A percentile compares a stretch with the other conserved stretches of the same genome.
These are phyloP conservation scores for Zaprionus ghesquierei DNA, from an alignment of 1,140 invertebrate genomes.

Conservation along the genomic window DNA sequence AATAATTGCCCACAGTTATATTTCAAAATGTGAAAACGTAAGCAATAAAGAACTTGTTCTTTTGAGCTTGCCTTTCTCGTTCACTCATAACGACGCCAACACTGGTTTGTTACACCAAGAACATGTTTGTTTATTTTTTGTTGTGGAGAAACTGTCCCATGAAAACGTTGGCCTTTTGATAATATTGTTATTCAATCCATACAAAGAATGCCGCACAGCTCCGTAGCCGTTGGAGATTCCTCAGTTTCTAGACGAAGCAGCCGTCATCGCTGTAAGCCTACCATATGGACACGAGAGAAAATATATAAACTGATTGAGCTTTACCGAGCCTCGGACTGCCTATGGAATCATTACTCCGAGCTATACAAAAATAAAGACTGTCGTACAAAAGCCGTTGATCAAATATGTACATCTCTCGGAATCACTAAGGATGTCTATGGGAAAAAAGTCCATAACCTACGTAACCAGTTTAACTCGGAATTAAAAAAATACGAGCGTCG, in stretches of 20 bases:
- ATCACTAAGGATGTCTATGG: slow-evolving; percentile 73
- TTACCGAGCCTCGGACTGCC: slow-evolving; percentile 67
- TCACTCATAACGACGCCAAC: neutral
- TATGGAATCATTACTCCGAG: slow-evolving; percentile 74
- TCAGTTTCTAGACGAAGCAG: slow-evolving; percentile 8
- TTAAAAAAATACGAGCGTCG: slow-evolving; percentile 72
- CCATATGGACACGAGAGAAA: slow-evolving; percentile 73
- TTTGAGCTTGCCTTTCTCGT: neutral
- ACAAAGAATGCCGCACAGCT: slow-evolving; percentile 25
- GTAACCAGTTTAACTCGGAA: slow-evolving; percentile 79
- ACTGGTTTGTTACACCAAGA: neutral
- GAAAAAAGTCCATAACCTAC: slow-evolving; percentile 78
- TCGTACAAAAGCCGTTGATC: slow-evolving; percentile 60
- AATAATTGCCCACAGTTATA: no score
- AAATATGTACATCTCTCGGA: slow-evolving; percentile 54
- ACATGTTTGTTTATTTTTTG: slow-evolving; percentile 4
- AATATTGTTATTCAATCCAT: neutral
- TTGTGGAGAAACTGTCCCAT: neutral
- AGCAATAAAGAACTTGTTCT: neutral
- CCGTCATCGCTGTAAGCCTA: slow-evolving; percentile 43
- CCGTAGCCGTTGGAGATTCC: neutral
- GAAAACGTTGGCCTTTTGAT: neutral
- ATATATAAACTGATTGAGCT: slow-evolving; percentile 71
- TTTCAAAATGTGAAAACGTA: neutral
- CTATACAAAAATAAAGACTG: slow-evolving; percentile 74